phyloP scores from a whole-genome alignment of 1,140 invertebrate genomes.

The Drosophila ananassae region DNA sequence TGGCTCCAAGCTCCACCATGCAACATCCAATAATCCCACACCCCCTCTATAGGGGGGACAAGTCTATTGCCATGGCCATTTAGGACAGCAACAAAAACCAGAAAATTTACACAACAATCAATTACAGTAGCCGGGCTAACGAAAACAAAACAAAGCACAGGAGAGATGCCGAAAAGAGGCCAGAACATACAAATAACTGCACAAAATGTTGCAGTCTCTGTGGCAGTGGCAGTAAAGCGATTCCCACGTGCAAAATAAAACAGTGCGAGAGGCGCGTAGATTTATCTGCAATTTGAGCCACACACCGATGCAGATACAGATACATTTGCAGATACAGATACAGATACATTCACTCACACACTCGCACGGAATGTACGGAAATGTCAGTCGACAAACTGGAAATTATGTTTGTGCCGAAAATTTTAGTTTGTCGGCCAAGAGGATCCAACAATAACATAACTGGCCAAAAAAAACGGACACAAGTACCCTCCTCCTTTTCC shows the following conservation, averaged over 20 bases:
- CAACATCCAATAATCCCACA: conserved; percentile 31
- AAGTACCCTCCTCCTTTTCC: not conserved
- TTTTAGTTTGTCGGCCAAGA: conserved; percentile 64
- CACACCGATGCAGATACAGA: conserved; percentile 40
- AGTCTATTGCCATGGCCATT: conserved; percentile 68
- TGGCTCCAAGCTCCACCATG: conserved; percentile 2
- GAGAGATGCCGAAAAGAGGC: conserved; percentile 38
- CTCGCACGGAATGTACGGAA: conserved; percentile 46
- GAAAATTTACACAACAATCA: conserved; percentile 67
- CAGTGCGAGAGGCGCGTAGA: conserved; percentile 66
- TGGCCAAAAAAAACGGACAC: conserved; percentile 34
- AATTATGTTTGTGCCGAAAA: conserved; percentile 81
- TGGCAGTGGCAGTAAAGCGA: conserved; percentile 13
- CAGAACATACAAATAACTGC: conserved; percentile 46
- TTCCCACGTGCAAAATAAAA: conserved; percentile 80
- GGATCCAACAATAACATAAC: conserved; percentile 48
- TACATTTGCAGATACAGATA: not conserved
- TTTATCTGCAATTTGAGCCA: conserved; percentile 70
- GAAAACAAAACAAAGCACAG: conserved; percentile 48
- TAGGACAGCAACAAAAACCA: conserved; percentile 47
- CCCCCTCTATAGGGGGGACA: not conserved
- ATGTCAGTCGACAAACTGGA: conserved; percentile 79
- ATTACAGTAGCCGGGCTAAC: conserved; percentile 55
- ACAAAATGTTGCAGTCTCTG: conserved; percentile 36
- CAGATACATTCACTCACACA: conserved; percentile 11